Base-by-base conservation (phyloP, 2,888 invertebrate genomes). In the Aplocera efformata region DNA sequence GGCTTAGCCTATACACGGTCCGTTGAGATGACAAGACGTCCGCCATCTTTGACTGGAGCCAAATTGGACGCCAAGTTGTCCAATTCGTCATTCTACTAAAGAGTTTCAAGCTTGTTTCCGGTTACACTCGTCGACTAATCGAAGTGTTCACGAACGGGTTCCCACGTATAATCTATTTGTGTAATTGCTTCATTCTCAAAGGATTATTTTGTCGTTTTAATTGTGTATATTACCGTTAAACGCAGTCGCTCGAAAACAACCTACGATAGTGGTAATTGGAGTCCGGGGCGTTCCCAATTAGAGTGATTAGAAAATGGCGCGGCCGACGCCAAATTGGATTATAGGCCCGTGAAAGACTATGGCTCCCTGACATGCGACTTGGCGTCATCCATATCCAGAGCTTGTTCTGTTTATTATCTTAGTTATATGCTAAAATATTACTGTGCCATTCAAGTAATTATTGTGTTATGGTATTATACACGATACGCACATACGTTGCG, bases 261-360 rank as follows among this genome's bases (percentile, higher is more conserved):
- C 58, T 52, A 55, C 62, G 60, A 65, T 67, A 67, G 61, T 56
- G 50, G 62, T 75, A 72, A 75, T 74, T 73, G 63, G 62, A 67
- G 58, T 34, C 47, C 59, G 51, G 63, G 65, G 63, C 67, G 71
- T 70, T 66, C 57, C 64, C 72, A 75, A 72, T 78, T 78, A 78
- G 62, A 56, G 54, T 62, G 71, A 74, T 77, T 77, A 73, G 68
- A 71, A 55, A 74, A 67, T 68, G 65, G 64, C 60, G 65, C 58
- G 60, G 57, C 53, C 56, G 57, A 56, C 52, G 56, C 62, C 52
- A 72, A 73, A 76, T 74, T 75, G 69, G 71, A 78, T 76, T 75
- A 72, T 60, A 56, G 56, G 57, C 56, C 56, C 53, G 60, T 63
- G 56, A 71, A 68, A 65, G 49, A 50, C 50, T 53, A 60, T 54